Base-by-base conservation (phyloP, 2,113 vertebrate species). In the Corythoichthys intestinalis region DNA sequence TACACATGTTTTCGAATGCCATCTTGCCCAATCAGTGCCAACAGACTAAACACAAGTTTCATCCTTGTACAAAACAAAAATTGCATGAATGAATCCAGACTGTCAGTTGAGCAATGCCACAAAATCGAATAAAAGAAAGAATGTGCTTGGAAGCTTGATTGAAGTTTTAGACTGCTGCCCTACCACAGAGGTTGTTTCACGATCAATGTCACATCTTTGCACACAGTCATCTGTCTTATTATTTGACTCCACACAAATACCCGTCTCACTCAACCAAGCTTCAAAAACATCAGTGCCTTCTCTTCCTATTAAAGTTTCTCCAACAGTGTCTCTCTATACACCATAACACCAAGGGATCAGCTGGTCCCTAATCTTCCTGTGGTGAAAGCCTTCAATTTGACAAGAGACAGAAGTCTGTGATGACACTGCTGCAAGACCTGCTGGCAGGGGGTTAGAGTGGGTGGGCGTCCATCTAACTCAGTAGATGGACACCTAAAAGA, bases 401-500 rank as follows among this genome's bases (percentile, higher is more conserved):
- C 71, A 70, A 71, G 74, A 85, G 69, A 80, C 73, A 78, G 58
- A 84, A 83, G 74, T 76, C 46, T 1, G 72, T 76, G 80, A 80
- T 83, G 73, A 72, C 76, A 85, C 70, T 54, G 73, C 74, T 72
- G 79, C 73, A 59, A 39, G 69, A 80, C 65, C 76, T 28, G 52
- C 75, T 69, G 76, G 81, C 66, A 7, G 71, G 69, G 35, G 73
- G 76, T 47, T 46, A 2, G 44, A 67, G 64, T 71, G 66, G 77
- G 28, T 63, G 44, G 61, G 20, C 20, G 61, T 53, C 65, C 49
- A 66, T 50, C 65, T 41, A 52, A 54, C 74, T 80, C 86, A 77
- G 80, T 67, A 71, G 83, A 87, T 75, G 76, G 82, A 85, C 78
- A 86, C 79, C 80, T 89, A 79, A 87, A 86, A 87, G 75, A 79